A percentile compares a stretch with the other conserved stretches of the same genome.
These are phyloP conservation scores for Drosophila fulvimacula DNA, from an alignment of 2,888 invertebrate genomes.

Conservation along the genomic window DNA sequence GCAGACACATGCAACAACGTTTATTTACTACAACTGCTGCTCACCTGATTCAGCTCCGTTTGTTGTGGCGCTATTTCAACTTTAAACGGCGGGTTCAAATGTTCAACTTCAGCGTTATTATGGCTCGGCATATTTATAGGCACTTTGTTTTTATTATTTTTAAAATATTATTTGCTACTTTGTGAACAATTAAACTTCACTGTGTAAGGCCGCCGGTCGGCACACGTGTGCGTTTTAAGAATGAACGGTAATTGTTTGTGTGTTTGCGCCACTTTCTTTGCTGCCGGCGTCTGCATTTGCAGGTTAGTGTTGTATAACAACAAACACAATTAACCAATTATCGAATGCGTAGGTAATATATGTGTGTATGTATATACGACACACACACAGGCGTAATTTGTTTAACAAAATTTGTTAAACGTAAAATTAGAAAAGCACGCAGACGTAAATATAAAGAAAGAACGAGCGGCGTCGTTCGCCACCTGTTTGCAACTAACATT, in stretches of 20 bases:
- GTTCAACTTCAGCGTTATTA: constrained; percentile 53
- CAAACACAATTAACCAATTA: constrained; percentile 18
- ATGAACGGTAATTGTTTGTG: constrained; percentile 13
- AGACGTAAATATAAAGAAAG: not conserved
- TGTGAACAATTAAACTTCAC: constrained; percentile 32
- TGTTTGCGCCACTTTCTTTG: constrained; percentile 19
- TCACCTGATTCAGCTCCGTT: constrained; percentile 67
- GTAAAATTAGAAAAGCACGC: not conserved
- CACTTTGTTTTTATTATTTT: constrained; percentile 12
- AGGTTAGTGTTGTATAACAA: constrained; percentile 66
- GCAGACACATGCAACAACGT: constrained; percentile 3
- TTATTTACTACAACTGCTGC: constrained; percentile 30
- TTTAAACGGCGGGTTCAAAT: constrained; percentile 58
- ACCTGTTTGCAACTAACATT: constrained; percentile 31
- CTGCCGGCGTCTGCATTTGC: constrained; percentile 29
- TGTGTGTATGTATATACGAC: not conserved
- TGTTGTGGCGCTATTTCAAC: constrained; percentile 62
- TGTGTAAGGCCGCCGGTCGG: not conserved
- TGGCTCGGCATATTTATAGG: constrained; percentile 49
- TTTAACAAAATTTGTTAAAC: constrained; percentile 32
- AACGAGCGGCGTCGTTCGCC: constrained; percentile 28
- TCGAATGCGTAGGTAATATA: constrained; percentile 14
- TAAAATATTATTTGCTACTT: constrained; percentile 3
- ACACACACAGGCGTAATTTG: constrained; percentile 21
- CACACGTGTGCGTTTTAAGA: constrained; percentile 39